Evolutionary conservation across 2,113 vertebrate species (phyloP).

Genomic region (Felis catus): F.catus_Fca126_mat1.0 CM031411.1:87320001-87320500

Average conservation of each 20-base stretch:
- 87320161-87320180: slow-evolving; percentile 16
- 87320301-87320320: neutral
- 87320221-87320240: slow-evolving; percentile 1
- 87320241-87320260: neutral
- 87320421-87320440: neutral
- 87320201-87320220: neutral
- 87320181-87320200: neutral
- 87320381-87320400: neutral
- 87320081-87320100: neutral
- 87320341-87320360: neutral
- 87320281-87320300: neutral
- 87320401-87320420: neutral
- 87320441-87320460: neutral
- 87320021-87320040: neutral
- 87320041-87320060: neutral
- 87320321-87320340: neutral
- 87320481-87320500: neutral
- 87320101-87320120: neutral
- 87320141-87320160: neutral
- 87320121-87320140: neutral
- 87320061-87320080: neutral
- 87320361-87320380: neutral
- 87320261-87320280: slow-evolving; percentile 24
- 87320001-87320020: neutral
- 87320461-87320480: neutral